A percentile compares a stretch with the other conserved stretches of the same genome.
Conservation (phyloP, 2,797 vertebrate species). For the Miichthys miiuy region DNA sequence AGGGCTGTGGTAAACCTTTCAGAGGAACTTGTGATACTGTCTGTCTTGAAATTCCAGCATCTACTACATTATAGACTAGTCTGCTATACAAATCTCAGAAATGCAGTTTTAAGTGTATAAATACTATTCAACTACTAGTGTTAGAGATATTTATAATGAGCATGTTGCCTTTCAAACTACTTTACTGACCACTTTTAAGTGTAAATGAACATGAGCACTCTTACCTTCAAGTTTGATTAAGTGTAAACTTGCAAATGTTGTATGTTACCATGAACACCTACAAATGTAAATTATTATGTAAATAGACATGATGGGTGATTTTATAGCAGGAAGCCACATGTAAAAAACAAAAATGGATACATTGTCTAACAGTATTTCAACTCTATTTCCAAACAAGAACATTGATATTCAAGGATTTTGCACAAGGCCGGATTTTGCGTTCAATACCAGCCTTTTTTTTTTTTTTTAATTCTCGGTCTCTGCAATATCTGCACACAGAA, state of each 20-base stretch:
- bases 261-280: background rate
- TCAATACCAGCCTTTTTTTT: background rate
- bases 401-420: background rate
- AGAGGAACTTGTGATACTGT: background rate
- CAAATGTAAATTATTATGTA: background rate
- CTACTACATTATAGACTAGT: conserved; percentile 10
- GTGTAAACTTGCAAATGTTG: background rate
- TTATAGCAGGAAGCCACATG: background rate
- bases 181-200: background rate
- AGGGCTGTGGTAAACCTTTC: background rate
- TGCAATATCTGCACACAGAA: background rate
- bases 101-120: background rate
- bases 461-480: background rate
- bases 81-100: no score
- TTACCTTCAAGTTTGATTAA: conserved; percentile 5
- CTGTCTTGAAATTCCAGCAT: background rate
- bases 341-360: background rate
- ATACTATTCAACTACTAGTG: background rate
- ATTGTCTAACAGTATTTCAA: background rate
- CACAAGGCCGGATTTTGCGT: background rate
- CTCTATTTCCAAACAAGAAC: background rate
- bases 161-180: background rate
- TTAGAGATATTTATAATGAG: no score
- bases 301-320: background rate
- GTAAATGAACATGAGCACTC: background rate